These are phyloP conservation scores for Cheilosia vulpina DNA, from an alignment of 2,888 invertebrate species.

Conservation along the genomic window DNA sequence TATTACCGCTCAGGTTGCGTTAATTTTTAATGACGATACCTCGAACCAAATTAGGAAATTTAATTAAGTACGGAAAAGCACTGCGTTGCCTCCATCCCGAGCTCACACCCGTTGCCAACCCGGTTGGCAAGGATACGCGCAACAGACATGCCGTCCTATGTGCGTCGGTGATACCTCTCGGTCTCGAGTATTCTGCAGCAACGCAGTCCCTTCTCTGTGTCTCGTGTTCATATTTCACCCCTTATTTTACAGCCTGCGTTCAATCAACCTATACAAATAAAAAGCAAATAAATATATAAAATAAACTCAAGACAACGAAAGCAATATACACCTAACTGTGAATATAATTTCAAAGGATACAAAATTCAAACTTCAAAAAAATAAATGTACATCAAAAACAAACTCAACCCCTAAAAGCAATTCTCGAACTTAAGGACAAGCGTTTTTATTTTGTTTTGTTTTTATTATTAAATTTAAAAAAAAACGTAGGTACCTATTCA, in stretches of 20 bases:
- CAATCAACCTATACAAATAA: slow-evolving; percentile 62
- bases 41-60: slow-evolving; percentile 76
- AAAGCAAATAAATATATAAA: slow-evolving; percentile 26
- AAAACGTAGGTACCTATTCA: slow-evolving; percentile 11
- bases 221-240: slow-evolving; percentile 6
- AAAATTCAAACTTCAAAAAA: slow-evolving; percentile 51
- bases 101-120: slow-evolving; percentile 7
- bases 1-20: slow-evolving; percentile 62
- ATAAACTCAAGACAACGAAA: slow-evolving; percentile 83
- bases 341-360: slow-evolving; percentile 75
- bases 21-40: slow-evolving; percentile 76
- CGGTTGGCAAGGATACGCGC: slow-evolving; percentile 68
- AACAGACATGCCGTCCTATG: slow-evolving; percentile 25
- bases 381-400: slow-evolving; percentile 7
- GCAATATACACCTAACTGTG: slow-evolving; percentile 82
- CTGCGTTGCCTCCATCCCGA: slow-evolving; percentile 19
- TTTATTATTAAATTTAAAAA: slow-evolving; percentile 35
- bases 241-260: slow-evolving; percentile 58
- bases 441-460: slow-evolving; percentile 5
- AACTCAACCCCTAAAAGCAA: slow-evolving; percentile 64
- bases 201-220: slow-evolving; percentile 15
- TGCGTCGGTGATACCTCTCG: slow-evolving; percentile 3
- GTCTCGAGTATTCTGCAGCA: slow-evolving; percentile 26
- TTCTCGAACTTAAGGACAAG: slow-evolving; percentile 69
- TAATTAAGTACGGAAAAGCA: slow-evolving; percentile 74